A percentile compares a stretch with the other conserved stretches of the same genome.
Conservation (phyloP, 2,113 vertebrate species). For the Triplophysa tibetana region DNA sequence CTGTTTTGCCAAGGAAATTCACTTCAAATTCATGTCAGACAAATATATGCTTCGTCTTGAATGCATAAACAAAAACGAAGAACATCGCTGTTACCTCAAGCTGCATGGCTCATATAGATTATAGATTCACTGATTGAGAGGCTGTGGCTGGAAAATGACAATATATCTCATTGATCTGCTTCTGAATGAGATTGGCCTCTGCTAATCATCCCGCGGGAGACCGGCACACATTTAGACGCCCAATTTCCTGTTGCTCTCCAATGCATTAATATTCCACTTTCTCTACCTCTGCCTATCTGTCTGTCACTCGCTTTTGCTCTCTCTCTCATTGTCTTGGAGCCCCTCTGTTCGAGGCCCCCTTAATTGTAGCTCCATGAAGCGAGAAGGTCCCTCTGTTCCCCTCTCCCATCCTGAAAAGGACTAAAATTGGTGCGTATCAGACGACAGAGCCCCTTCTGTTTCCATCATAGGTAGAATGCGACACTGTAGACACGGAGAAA, state of each 20-base stretch:
- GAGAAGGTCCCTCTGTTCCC: conserved; percentile 57
- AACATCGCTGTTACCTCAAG: conserved; percentile 63
- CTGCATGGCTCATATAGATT: conserved; percentile 63
- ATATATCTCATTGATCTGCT: conserved; percentile 77
- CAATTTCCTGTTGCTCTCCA: conserved; percentile 69
- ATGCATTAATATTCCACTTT: conserved; percentile 41
- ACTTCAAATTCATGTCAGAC: not conserved
- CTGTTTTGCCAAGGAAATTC: not conserved
- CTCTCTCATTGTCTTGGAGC: conserved; percentile 62
- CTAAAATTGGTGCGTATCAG: conserved; percentile 62
- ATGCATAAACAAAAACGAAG: not conserved
- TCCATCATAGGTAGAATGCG: conserved; percentile 57
- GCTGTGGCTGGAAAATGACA: conserved; percentile 67
- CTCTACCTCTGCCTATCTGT: conserved; percentile 32
- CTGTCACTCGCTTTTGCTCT: conserved; percentile 13
- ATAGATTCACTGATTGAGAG: conserved; percentile 79
- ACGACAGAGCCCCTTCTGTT: conserved; percentile 62
- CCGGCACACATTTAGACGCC: conserved; percentile 56
- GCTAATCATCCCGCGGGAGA: conserved; percentile 61
- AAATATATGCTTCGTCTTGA: not conserved
- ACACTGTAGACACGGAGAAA: conserved; percentile 58
- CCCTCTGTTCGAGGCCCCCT: conserved; percentile 63
- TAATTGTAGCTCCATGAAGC: conserved; percentile 70
- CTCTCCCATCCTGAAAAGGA: conserved; percentile 49
- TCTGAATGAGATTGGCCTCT: conserved; percentile 72